Evolutionary conservation across 2,113 vertebrate species (phyloP), one percentile per base, ranked within the genome.

Genomic region (Smithornis capensis): DNA sequence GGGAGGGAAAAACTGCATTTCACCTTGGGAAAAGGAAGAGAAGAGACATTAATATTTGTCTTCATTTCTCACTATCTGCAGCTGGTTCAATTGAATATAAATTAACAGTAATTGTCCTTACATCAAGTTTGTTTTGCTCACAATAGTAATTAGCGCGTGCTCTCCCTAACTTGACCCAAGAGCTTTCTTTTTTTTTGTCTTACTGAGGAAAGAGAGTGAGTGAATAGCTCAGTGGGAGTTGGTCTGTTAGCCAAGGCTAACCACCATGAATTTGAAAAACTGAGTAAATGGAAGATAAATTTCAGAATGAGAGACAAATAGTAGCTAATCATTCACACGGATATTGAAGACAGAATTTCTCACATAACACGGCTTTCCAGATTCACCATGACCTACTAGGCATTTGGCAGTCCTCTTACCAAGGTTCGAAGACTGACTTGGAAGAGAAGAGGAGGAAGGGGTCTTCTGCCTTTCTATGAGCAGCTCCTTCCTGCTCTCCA

Each of bases 141-240:
- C 6, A 27, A 15, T 31, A 42, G 17, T 63, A 83, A 52, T 9
- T 68, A 8, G 16, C 19, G 68, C 50, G 25, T 24, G 19, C 6
- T 62, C 23, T 45, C 31, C 38, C 35, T 59, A 13, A 42, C 19
- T n/a, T 73, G 40, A 65, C 12, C 16, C 13, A 49, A 0, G 1
- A 67, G 6, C 3, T 87, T 92, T 59, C 25, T 70, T 60, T 53
- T 42, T 7, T 12, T 50, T 29, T 82, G 33, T 53, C 53, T 38
- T 84, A 7, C 37, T 14, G 6, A 70, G 52, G 47, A 84, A 70
- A 40, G 22, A 9, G 28, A 83, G 33, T 7, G 22, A 74, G 9
- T 0, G 1, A 91, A 33, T 28, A 75, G 35, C 37, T 84, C 1
- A 0, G 23, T 70, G 25, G 38, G 33, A 90, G 23, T 0, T 50